Evolutionary conservation across 2,113 vertebrate species (phyloP), one percentile per base, ranked within the genome.

Genomic region (Oryzias curvinotus): DNA sequence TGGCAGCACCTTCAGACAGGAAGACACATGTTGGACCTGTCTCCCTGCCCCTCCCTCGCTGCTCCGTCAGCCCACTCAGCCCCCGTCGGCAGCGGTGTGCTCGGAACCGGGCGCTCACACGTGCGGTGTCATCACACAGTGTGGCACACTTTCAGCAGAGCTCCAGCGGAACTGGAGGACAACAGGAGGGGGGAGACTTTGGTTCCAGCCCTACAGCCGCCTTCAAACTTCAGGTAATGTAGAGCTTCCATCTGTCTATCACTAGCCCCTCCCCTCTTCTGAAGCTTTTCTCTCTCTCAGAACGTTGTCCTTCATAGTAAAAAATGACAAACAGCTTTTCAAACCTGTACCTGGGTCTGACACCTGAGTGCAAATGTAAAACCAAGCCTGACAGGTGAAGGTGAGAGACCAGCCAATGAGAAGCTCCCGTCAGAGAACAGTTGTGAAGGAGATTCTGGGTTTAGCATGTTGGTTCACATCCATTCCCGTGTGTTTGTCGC

Each of bases 161-260:
- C 58, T 80, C 57, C 73, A 60, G 76, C 57, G 65, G 57, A 64
- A 75, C 72, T 75, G 52, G 59, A 84, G 57, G 74, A 75, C 68
- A 67, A 62, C 57, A 26, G 68, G 72, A 61, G 76, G 63, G 21
- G n/a, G 75, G 79, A 81, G 77, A 77, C 57, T 70, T 75, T 81
- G 78, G 66, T 69, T 58, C 13, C 14, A 52, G 51, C 80, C 65
- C 53, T 64, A 30, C 59, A 74, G 62, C 60, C 10, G 57, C 73
- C 76, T 75, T 74, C 62, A 58, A 62, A 71, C 56, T 58, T 21
- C 66, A 67, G 86, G 84, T 88, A 85, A 88, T 4, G 77, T 86
- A 81, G 57, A 57, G 62, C 65, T 71, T 59, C 59, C 62, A 70
- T 76, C 68, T 59, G 57, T 78, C 30, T 80, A 65, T 67, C 73